phyloP scores from a whole-genome alignment of 2,888 invertebrate genomes.

The Phyllotreta cruciferae region DNA sequence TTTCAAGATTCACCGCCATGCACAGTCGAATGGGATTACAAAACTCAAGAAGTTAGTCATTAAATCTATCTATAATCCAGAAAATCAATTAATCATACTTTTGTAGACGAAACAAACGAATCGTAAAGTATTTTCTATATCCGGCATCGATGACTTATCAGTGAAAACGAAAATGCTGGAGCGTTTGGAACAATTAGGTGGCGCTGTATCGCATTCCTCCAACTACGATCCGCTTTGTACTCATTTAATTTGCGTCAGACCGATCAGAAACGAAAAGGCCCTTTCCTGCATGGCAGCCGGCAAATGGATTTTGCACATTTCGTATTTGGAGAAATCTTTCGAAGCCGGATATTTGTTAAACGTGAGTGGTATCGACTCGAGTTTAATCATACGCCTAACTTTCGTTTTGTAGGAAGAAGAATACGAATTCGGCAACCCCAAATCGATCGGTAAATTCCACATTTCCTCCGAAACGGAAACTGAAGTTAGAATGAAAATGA shows the following conservation, averaged over 20 bases:
- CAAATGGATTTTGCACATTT: slow-evolving; percentile 85
- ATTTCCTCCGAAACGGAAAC: slow-evolving; percentile 58
- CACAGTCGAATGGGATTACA: slow-evolving; percentile 77
- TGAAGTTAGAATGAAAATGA: slow-evolving; percentile 64
- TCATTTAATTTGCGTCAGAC: slow-evolving; percentile 79
- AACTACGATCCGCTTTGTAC: slow-evolving; percentile 71
- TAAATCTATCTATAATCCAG: not conserved
- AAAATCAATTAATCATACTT: not conserved
- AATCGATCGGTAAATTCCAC: slow-evolving; percentile 62
- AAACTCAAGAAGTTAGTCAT: slow-evolving; percentile 50
- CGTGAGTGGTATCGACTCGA: slow-evolving; percentile 59
- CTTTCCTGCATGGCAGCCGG: slow-evolving; percentile 86
- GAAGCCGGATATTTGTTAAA: slow-evolving; percentile 68
- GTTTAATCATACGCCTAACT: slow-evolving; percentile 19
- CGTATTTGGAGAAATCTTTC: slow-evolving; percentile 75
- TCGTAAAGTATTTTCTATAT: slow-evolving; percentile 52
- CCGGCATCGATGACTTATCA: slow-evolving; percentile 49
- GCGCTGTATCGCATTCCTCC: slow-evolving; percentile 65
- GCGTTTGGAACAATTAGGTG: slow-evolving; percentile 63
- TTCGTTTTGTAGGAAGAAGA: slow-evolving; percentile 71
- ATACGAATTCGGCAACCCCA: slow-evolving; percentile 86
- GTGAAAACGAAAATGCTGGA: slow-evolving; percentile 41
- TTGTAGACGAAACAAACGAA: not conserved
- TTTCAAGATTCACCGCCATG: slow-evolving; percentile 66
- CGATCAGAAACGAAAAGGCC: slow-evolving; percentile 85